Conservation (phyloP, 2,797 vertebrate species). For the Loriculus beryllinus region DNA sequence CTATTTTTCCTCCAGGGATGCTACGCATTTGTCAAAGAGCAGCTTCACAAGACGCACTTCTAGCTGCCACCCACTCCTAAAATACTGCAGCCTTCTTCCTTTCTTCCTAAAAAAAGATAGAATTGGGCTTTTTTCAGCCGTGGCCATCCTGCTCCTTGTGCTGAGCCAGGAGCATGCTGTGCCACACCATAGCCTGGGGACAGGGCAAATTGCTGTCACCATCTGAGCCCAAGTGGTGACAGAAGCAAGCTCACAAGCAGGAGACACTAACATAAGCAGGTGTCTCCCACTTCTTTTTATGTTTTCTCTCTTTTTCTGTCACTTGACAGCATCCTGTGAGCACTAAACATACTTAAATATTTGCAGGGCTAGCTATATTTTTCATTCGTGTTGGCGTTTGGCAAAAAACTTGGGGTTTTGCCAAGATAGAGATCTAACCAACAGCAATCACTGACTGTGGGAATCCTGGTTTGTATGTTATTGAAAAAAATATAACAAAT, state of each 20-base stretch:
- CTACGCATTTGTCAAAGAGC: not conserved
- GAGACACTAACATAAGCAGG: not conserved
- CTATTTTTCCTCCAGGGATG: constrained; percentile 20
- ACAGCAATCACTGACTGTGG: not conserved
- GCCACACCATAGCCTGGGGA: not conserved
- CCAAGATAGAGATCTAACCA: not conserved
- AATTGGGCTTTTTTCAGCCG: not conserved
- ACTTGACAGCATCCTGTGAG: not conserved
- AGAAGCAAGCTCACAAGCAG: not conserved
- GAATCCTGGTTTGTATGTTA: not conserved
- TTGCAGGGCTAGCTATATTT: not conserved
- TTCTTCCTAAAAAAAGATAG: not conserved
- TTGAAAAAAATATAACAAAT: not conserved
- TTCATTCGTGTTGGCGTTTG: not conserved
- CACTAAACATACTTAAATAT: not conserved
- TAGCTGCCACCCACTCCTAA: not conserved
- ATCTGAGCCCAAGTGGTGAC: not conserved
- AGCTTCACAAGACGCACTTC: not conserved
- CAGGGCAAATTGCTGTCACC: not conserved
- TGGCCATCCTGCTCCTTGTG: rapidly evolving
- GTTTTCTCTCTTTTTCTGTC: not conserved
- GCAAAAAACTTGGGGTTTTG: not conserved
- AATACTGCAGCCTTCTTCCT: not conserved
- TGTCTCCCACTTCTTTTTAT: rapidly evolving
- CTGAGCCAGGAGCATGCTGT: not conserved